phyloP scores from a whole-genome alignment of 2,888 invertebrate species.

The Campoletis raptor region DNA sequence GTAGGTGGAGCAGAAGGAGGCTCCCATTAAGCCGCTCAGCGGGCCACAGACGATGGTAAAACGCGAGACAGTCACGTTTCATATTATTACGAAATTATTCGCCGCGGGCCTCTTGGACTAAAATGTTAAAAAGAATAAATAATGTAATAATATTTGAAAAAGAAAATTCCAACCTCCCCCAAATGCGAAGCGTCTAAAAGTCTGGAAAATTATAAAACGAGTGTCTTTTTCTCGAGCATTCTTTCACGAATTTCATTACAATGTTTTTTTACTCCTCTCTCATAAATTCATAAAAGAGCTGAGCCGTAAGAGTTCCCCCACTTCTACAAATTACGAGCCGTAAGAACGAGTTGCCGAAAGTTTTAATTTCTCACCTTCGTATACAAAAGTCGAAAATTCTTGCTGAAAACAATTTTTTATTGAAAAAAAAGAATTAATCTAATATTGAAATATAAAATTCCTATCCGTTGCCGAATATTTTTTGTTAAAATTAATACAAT shows the following conservation, averaged over 20 bases:
- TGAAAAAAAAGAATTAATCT: background rate
- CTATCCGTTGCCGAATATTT: background rate
- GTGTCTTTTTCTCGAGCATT: conserved; percentile 20
- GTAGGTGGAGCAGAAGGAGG: conserved; percentile 75
- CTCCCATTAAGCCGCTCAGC: conserved; percentile 80
- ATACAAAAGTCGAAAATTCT: background rate
- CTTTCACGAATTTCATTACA: conserved; percentile 6
- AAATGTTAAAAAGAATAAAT: conserved; percentile 27
- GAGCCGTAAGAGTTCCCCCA: background rate
- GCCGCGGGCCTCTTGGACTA: conserved; percentile 62
- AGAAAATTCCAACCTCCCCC: background rate
- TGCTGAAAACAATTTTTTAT: background rate
- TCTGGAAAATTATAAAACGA: conserved; percentile 53
- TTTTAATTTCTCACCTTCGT: background rate
- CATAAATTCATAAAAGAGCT: background rate
- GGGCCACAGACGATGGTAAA: conserved; percentile 75
- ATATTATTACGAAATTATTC: conserved; percentile 79
- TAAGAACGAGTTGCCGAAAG: background rate
- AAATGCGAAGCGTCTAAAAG: conserved; percentile 40
- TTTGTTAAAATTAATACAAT: background rate
- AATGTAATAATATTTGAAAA: background rate
- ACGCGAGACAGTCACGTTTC: conserved; percentile 77
- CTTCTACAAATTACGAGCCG: conserved; percentile 8
- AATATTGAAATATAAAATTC: background rate
- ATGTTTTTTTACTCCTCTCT: conserved; percentile 8